phyloP scores from a whole-genome alignment of 2,797 vertebrate genomes.

The Borostomias antarcticus region DNA sequence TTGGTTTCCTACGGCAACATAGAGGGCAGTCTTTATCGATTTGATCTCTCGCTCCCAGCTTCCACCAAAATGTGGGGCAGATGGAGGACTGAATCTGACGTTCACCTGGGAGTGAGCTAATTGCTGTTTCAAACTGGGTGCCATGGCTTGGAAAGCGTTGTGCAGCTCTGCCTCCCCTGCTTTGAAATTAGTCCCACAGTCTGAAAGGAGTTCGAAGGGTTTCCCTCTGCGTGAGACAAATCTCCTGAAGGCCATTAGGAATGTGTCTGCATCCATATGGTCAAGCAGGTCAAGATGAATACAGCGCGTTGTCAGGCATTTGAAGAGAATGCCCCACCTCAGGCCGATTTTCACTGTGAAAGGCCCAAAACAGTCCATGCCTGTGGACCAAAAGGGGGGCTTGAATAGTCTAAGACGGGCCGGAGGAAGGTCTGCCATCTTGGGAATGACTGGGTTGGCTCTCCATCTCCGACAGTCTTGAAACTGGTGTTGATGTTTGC shows the following conservation, averaged over 20 bases:
- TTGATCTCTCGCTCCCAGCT: conserved; percentile 20
- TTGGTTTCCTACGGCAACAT: neutral
- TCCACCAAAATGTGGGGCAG: neutral
- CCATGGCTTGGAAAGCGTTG: neutral
- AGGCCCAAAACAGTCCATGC: conserved; percentile 13
- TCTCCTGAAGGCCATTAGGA: conserved; percentile 1
- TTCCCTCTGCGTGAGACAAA: conserved; percentile 4
- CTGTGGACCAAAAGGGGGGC: conserved; percentile 11
- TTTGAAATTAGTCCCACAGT: conserved; percentile 4
- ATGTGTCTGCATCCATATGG: neutral
- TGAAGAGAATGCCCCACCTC: conserved; percentile 23
- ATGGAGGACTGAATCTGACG: conserved; percentile 2
- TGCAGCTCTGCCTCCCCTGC: neutral
- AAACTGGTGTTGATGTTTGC: conserved; percentile 12
- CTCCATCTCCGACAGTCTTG: conserved; percentile 13
- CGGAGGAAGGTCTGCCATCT: conserved; percentile 28
- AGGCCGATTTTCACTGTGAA: conserved; percentile 8
- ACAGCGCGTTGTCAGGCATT: conserved; percentile 6
- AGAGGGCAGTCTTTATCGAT: neutral
- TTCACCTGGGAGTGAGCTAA: neutral
- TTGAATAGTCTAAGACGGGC: conserved; percentile 1
- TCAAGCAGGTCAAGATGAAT: conserved; percentile 12
- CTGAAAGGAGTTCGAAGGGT: conserved; percentile 5
- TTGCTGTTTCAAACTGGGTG: neutral
- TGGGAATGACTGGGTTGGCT: conserved; percentile 17